These are phyloP conservation scores for chimpanzee (Pan troglodytes) DNA, from an alignment of 2,113 vertebrate genomes.

Conservation along the genomic window NHGRI_mPanTro3-v2.1_pri NC_072408.2:84126001-84126500, in stretches of 20 bases:
- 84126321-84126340: background rate
- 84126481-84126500: background rate
- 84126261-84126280: background rate
- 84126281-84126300: background rate
- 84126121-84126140: constrained; percentile 40
- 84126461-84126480: background rate
- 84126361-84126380: background rate
- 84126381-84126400: background rate
- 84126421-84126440: background rate
- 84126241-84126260: constrained; percentile 30
- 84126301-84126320: background rate
- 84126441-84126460: background rate
- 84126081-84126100: constrained; percentile 39
- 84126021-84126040: constrained; percentile 42
- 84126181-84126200: constrained; percentile 62
- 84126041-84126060: background rate
- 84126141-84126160: constrained; percentile 65
- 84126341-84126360: background rate
- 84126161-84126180: constrained; percentile 70
- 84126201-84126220: constrained; percentile 50
- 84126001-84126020: constrained; percentile 44
- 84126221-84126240: constrained; percentile 26
- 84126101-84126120: constrained; percentile 66
- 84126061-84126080: constrained; percentile 58
- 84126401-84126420: background rate